Base-by-base conservation (phyloP, 2,113 vertebrate species). In the Onychostoma macrolepis region DNA sequence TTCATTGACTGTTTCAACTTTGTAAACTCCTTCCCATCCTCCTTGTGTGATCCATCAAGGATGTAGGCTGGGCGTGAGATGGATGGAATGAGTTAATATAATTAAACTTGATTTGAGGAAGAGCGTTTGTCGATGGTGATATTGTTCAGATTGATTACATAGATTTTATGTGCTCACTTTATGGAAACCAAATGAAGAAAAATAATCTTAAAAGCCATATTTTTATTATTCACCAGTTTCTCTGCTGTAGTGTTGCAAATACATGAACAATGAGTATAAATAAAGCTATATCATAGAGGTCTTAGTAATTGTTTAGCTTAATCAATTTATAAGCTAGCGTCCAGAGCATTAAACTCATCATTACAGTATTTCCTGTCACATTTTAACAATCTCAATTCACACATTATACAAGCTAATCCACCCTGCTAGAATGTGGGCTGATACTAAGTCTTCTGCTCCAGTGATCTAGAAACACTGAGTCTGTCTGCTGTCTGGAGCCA, bases 361-460 rank as follows among this genome's bases (percentile, higher is more conserved):
- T 67, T 43, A 28, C 26, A 69, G 17, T 83, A 69, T 83, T 48
- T 79, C 41, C 30, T 69, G 75, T 79, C 61, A 71, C 2, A 13
- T 33, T 4, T 33, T 78, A 50, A 17, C 48, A n/a, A 63, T 69
- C 41, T 53, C 28, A 67, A 38, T 36, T 53, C 24, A 85, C 15
- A 58, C 38, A 69, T 78, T 77, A 71, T 33, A 78, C 26, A 67
- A 19, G 28, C 61, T 43, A 48, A 36, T 86, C 61, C 78, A 28
- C n/a, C 28, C 74, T 77, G 75, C 26, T 61, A 67, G 38, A 85
- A 43, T 56, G 53, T 50, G 75, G 43, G 33, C 58, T 69, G 41
- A 56, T 80, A 71, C n/a, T 50, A 81, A 28, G 78, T 86, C 56
- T 87, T 89, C 77, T 88, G 72, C 72, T 87, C 87, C 84, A 87